Evolutionary conservation across 2,113 vertebrate species (phyloP).

Genomic region (Spizaetus ornatus): DNA sequence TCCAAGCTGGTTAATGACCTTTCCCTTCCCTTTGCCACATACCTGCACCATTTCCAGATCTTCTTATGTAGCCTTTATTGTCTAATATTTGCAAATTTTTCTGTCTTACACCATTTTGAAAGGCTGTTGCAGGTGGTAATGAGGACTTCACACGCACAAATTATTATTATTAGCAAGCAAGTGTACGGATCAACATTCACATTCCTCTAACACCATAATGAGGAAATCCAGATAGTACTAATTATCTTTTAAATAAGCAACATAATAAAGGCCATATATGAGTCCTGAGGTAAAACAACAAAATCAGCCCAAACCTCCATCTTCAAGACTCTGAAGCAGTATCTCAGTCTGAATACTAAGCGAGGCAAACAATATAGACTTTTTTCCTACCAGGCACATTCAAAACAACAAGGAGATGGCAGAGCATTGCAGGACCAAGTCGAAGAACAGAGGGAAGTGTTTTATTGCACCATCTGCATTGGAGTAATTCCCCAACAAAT

Average conservation of each 20-base stretch:
- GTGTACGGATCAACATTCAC: background rate
- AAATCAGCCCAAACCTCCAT: background rate
- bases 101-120: background rate
- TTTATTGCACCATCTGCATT: background rate
- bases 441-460: background rate
- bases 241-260: background rate
- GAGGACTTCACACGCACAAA: background rate
- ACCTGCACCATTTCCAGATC: background rate
- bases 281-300: background rate
- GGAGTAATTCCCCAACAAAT: background rate
- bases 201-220: background rate
- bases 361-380: accelerated
- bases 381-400: background rate
- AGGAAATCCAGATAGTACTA: background rate
- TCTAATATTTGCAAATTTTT: background rate
- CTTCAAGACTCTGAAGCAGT: background rate
- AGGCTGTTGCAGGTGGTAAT: background rate
- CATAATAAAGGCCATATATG: background rate
- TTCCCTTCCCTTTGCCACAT: background rate
- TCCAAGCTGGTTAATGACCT: background rate
- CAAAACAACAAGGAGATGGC: background rate
- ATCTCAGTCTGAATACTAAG: background rate
- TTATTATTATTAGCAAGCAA: background rate
- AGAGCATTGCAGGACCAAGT: background rate
- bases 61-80: background rate